Evolutionary conservation across 2,113 vertebrate genomes (phyloP).

Genomic region (Microtus pennsylvanicus): DNA sequence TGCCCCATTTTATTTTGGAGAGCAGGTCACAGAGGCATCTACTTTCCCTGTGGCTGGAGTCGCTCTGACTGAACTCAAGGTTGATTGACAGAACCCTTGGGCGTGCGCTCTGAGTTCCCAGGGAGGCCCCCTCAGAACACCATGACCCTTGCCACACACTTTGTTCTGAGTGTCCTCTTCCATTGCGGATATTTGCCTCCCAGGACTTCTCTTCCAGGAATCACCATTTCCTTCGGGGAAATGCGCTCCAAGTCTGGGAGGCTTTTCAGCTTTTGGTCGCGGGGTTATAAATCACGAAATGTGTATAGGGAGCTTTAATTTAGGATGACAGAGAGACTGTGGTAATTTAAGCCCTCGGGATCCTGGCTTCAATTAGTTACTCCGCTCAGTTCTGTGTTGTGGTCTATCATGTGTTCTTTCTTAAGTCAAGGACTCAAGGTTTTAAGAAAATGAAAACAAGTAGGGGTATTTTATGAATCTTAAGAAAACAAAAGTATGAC

Average conservation of each 20-base stretch:
- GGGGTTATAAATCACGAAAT: constrained; percentile 70
- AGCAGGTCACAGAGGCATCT: neutral
- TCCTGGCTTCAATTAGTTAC: constrained; percentile 74
- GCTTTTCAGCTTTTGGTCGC: constrained; percentile 66
- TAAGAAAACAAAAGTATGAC: neutral
- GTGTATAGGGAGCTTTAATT: constrained; percentile 72
- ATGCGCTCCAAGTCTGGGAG: constrained; percentile 61
- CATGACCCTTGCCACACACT: constrained; percentile 9
- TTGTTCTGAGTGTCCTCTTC: constrained; percentile 13
- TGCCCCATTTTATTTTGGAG: constrained; percentile 45
- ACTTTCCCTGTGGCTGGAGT: neutral
- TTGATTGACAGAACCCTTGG: neutral
- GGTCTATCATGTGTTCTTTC: constrained; percentile 50
- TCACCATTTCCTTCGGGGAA: constrained; percentile 63
- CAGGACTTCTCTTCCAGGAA: constrained; percentile 59
- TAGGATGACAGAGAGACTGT: constrained; percentile 71
- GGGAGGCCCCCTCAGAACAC: fast-evolving
- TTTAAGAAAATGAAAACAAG: constrained; percentile 43
- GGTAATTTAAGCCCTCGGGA: constrained; percentile 62
- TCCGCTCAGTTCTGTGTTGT: constrained; percentile 63
- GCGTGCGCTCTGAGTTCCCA: neutral
- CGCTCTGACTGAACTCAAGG: neutral
- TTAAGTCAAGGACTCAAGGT: constrained; percentile 50
- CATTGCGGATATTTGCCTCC: constrained; percentile 33
- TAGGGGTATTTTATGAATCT: constrained; percentile 13